phyloP scores from a whole-genome alignment of 2,888 invertebrate genomes.

The Hanleya hanleyi region DNA sequence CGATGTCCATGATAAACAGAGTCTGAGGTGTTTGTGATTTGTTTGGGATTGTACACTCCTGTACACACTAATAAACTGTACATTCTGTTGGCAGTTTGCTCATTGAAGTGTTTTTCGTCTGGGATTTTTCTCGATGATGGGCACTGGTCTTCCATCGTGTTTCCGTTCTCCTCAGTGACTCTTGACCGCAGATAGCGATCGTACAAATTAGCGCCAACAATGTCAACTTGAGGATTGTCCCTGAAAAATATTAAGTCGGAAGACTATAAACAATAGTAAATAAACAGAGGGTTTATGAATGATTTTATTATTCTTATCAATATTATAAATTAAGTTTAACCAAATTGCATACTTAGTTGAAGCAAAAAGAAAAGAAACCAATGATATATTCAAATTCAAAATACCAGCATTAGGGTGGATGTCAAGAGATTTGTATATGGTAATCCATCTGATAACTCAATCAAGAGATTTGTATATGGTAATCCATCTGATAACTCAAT shows the following conservation, averaged over 20 bases:
- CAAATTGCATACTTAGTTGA: too few species aligned
- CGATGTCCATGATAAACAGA: slow-evolving; percentile 67
- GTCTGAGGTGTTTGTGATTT: background rate
- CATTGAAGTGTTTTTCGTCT: slow-evolving; percentile 47
- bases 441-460: too few species aligned
- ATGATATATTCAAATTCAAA: too few species aligned
- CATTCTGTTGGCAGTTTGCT: slow-evolving; percentile 65
- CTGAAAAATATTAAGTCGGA: slow-evolving; percentile 46
- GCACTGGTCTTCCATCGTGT: slow-evolving; percentile 35
- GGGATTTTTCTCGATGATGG: slow-evolving; percentile 66
- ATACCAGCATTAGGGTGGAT: too few species aligned
- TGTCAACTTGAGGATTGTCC: slow-evolving; percentile 72
- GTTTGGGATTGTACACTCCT: slow-evolving; percentile 65
- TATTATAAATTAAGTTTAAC: too few species aligned
- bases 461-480: too few species aligned
- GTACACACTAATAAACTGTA: slow-evolving; percentile 70
- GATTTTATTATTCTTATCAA: too few species aligned
- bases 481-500: too few species aligned
- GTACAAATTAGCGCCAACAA: slow-evolving; percentile 72
- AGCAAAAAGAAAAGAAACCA: too few species aligned
- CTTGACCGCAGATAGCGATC: slow-evolving; percentile 59
- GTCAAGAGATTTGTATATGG: too few species aligned
- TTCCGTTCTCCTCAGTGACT: slow-evolving; percentile 40
- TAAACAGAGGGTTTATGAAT: too few species aligned
- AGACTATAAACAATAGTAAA: too few species aligned